Conservation (phyloP, 2,888 invertebrate species). For the Aleiodes leptofemur region DNA sequence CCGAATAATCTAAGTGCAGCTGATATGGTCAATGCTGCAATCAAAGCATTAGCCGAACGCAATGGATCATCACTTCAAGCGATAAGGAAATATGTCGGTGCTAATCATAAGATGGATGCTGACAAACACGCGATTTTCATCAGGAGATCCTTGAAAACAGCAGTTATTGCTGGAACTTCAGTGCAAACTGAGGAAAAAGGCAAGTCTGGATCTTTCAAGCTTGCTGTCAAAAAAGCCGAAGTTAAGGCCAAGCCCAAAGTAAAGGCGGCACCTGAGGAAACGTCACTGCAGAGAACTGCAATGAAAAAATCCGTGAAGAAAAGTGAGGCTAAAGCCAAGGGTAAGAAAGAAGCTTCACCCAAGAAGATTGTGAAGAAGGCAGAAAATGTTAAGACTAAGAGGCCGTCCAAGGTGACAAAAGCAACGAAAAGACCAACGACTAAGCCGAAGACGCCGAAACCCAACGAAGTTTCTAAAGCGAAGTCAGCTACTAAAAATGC, state of each 20-base stretch:
- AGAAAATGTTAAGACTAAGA: conserved; percentile 41
- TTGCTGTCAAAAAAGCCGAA: conserved; percentile 63
- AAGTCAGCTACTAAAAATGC: conserved; percentile 43
- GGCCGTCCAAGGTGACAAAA: conserved; percentile 50
- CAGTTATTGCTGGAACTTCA: conserved; percentile 77
- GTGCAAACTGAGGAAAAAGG: conserved; percentile 79
- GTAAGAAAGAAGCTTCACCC: conserved; percentile 21
- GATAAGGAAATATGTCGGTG: conserved; percentile 81
- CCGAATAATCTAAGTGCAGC: conserved; percentile 76
- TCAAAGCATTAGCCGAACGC: conserved; percentile 77
- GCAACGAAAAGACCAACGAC: conserved; percentile 51
- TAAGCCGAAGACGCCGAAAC: conserved; percentile 56
- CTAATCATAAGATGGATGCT: conserved; percentile 79
- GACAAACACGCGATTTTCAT: conserved; percentile 79
- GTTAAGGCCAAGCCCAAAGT: conserved; percentile 5
- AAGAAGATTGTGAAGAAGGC: conserved; percentile 44
- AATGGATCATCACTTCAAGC: conserved; percentile 79
- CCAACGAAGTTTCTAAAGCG: conserved; percentile 46
- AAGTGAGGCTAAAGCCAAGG: conserved; percentile 11
- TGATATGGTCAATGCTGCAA: conserved; percentile 79
- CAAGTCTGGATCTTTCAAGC: conserved; percentile 77
- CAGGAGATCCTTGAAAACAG: conserved; percentile 78
- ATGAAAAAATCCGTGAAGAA: conserved; percentile 37
- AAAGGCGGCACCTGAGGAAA: not conserved
- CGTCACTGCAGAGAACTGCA: conserved; percentile 6